Percentiles rank a stretch among this genome's conserved stretches.
These are phyloP conservation scores for Ganaspis sp. DNA, from an alignment of 1,140 invertebrate genomes.

Conservation along the genomic window DNA sequence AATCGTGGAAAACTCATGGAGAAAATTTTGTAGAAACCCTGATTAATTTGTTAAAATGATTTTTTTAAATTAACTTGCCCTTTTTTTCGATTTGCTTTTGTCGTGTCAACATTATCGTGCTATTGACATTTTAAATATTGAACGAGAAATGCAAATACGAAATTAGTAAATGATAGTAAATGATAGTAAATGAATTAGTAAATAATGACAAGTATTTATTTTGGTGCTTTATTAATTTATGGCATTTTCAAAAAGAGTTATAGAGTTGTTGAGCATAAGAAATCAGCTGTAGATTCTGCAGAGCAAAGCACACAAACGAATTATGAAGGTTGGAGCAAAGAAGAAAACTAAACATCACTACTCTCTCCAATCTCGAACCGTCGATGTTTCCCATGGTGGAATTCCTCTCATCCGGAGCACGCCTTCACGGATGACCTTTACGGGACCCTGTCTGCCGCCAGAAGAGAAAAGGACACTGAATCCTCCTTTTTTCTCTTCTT, in stretches of 20 bases:
- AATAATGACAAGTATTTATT: no score
- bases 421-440: conserved; percentile 24
- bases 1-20: no score
- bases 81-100: no score
- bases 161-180: no score
- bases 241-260: not conserved
- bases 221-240: no score
- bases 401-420: conserved; percentile 28
- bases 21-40: no score
- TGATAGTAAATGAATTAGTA: no score
- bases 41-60: no score
- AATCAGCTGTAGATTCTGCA: not conserved
- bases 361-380: conserved; percentile 26
- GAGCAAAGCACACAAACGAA: conserved; percentile 4
- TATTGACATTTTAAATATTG: no score
- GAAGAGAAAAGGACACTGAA: conserved; percentile 2
- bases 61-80: no score
- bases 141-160: no score
- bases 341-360: conserved; percentile 25
- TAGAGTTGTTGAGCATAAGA: not conserved
- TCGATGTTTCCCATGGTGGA: conserved; percentile 28
- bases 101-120: no score
- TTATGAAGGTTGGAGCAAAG: conserved; percentile 2
- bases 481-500: not conserved
- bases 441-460: conserved; percentile 35